phyloP scores from a whole-genome alignment of 1,140 invertebrate genomes.

The Megathymus violae region DNA sequence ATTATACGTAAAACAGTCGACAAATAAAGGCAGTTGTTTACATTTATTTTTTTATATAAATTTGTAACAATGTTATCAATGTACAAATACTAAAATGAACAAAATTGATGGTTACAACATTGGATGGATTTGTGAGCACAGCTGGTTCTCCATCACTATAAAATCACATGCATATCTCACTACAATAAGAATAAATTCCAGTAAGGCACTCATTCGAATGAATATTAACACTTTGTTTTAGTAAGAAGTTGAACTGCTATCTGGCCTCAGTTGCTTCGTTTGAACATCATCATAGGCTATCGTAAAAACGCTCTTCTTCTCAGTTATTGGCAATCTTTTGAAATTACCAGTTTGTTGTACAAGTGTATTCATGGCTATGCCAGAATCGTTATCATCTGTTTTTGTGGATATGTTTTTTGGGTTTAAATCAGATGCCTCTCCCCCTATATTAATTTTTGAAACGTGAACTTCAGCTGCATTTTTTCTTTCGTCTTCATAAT shows the following conservation, averaged over 20 bases:
- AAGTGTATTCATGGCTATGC: slow-evolving; percentile 88
- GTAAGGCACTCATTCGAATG: slow-evolving; percentile 53
- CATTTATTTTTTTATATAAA: slow-evolving; percentile 48
- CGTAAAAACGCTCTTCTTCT: slow-evolving; percentile 97
- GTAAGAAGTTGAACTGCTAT: slow-evolving; percentile 82
- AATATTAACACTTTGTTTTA: slow-evolving; percentile 54
- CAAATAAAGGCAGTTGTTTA: slow-evolving; percentile 74
- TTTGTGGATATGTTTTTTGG: slow-evolving; percentile 55
- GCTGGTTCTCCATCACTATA: slow-evolving; percentile 32
- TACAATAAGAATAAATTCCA: slow-evolving; percentile 36
- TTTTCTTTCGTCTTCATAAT: slow-evolving; percentile 65
- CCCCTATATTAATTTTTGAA: slow-evolving; percentile 78
- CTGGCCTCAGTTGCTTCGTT: slow-evolving; percentile 81
- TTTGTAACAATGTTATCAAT: slow-evolving; percentile 40
- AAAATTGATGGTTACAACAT: slow-evolving; percentile 33
- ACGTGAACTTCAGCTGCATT: slow-evolving; percentile 69
- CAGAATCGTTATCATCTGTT: slow-evolving; percentile 89
- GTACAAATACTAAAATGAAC: slow-evolving; percentile 41
- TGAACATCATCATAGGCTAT: slow-evolving; percentile 95
- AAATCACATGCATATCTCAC: slow-evolving; percentile 10
- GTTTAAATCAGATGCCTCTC: slow-evolving; percentile 55
- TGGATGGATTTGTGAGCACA: slow-evolving; percentile 37
- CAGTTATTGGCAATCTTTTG: slow-evolving; percentile 89
- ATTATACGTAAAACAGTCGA: slow-evolving; percentile 71
- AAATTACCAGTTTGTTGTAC: slow-evolving; percentile 81